These are phyloP conservation scores for Sebastes matsubarae DNA, from an alignment of 2,797 vertebrate species.

Conservation along the genomic window DNA sequence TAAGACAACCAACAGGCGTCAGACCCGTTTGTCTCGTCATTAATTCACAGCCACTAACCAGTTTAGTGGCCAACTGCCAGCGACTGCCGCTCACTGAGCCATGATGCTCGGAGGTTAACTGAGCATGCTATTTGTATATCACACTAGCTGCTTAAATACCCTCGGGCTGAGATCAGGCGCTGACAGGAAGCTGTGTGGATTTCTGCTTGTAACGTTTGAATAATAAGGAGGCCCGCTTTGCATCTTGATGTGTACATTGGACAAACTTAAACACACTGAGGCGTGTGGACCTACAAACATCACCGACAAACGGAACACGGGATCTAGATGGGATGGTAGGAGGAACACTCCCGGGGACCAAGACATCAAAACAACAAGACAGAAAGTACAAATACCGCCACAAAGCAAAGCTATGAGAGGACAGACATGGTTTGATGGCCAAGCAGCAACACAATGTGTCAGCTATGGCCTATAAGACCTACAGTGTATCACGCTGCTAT, in stretches of 20 bases:
- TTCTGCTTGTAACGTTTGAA: constrained; percentile 11
- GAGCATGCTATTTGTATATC: constrained; percentile 45
- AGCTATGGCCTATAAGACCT: neutral
- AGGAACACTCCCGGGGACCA: neutral
- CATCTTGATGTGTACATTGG: constrained; percentile 7
- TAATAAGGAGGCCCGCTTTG: neutral
- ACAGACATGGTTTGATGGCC: neutral
- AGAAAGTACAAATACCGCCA: neutral
- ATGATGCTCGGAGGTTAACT: constrained; percentile 30
- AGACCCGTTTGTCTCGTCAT: constrained; percentile 55
- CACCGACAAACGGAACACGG: neutral
- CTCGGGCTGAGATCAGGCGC: constrained; percentile 20
- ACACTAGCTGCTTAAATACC: constrained; percentile 52
- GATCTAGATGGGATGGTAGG: neutral
- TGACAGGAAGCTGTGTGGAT: constrained; percentile 33
- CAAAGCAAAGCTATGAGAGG: neutral
- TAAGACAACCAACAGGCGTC: constrained; percentile 39
- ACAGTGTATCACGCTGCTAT: neutral
- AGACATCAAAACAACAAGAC: neutral
- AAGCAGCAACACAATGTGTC: neutral
- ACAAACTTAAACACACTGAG: constrained; percentile 1
- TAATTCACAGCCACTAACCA: constrained; percentile 54
- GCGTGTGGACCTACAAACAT: constrained; percentile 6
- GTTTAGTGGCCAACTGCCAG: constrained; percentile 57
- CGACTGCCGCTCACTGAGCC: constrained; percentile 28